These are phyloP conservation scores for Vultur gryphus DNA, from an alignment of 2,797 vertebrate species.

Conservation along the genomic window DNA sequence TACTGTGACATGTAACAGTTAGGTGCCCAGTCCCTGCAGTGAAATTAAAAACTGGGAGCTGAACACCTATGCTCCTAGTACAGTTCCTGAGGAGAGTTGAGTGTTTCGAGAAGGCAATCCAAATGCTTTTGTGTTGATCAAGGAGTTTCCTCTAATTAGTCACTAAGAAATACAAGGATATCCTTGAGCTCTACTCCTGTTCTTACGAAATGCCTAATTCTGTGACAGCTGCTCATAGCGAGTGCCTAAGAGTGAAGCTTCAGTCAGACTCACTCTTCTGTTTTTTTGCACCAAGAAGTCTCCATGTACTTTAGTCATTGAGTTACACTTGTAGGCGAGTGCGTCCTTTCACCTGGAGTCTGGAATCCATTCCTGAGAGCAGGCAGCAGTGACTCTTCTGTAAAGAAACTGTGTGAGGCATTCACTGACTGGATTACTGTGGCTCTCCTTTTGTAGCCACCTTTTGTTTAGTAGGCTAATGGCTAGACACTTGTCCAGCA, in stretches of 20 bases:
- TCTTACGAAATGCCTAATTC: neutral
- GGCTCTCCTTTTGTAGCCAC: neutral
- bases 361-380: neutral
- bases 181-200: neutral
- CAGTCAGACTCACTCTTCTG: neutral
- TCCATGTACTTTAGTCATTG: neutral
- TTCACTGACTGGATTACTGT: neutral
- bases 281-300: neutral
- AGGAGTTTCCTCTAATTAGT: neutral
- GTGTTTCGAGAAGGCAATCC: neutral
- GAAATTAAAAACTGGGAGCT: neutral
- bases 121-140: neutral
- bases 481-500: neutral
- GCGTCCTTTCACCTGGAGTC: neutral
- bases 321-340: neutral
- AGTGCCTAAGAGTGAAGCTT: neutral
- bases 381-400: neutral
- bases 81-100: neutral
- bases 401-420: neutral
- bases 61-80: neutral
- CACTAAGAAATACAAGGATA: neutral
- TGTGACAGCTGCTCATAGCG: neutral
- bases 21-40: neutral
- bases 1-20: neutral
- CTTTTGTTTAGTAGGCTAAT: neutral